Base-by-base conservation (phyloP, 2,888 invertebrate genomes). In the Acanthopleura granulata region DNA sequence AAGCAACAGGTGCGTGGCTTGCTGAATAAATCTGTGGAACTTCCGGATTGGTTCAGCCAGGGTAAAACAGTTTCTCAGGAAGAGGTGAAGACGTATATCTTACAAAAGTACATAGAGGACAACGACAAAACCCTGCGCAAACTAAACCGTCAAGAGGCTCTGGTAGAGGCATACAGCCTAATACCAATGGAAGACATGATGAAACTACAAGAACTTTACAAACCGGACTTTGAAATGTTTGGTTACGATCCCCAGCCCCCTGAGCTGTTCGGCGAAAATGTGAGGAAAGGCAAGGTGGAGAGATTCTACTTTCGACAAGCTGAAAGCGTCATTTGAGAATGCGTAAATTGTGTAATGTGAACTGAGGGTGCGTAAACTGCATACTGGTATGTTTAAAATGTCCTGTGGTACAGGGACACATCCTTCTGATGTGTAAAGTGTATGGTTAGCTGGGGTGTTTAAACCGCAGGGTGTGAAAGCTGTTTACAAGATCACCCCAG, bases 221-320 rank as follows among this genome's bases (percentile, higher is more conserved):
- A 72, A n/a, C 57, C 74, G 57, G 74, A 74, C 61, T 74, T 69
- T n/a, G 6, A n/a, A 12, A 27, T 74, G 15, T 74, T 74, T 61
- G 71, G 71, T n/a, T 74, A 74, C 27, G 57, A 74, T 22, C 71
- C 57, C 0, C 18, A 49, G 22, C 57, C 57, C 22, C 6, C 57
- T n/a, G 57, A 57, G 22, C 22, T 57, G 22, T 57, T n/a, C 12
- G 57, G 12, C 6, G 57, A 57, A 57, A 57, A 57, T 22, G 12
- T n/a, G 57, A 22, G n/a, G 6, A n/a, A 18, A n/a, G 6, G 22
- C 6, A 18, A 57, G 1, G 12, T n/a, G 22, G 12, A 12, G n/a
- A 57, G 12, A 57, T 57, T 57, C 22, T 57, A 57, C 12, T 57
- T 57, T 57, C 12, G n/a, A n/a, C n/a, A n/a, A n/a, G n/a, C n/a